Conservation (phyloP, 2,113 vertebrate species). For the Columbina picui region DNA sequence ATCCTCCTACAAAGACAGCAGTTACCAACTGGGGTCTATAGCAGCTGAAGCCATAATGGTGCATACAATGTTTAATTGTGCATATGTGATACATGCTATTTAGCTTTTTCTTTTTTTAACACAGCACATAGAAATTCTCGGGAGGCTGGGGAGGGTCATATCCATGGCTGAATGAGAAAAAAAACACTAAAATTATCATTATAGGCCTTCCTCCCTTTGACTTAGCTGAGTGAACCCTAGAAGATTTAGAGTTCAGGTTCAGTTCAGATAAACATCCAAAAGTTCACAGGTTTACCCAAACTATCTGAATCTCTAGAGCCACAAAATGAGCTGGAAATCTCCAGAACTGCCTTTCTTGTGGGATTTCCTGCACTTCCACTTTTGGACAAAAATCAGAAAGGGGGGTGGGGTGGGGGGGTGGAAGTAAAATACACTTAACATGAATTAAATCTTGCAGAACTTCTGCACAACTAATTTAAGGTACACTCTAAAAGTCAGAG, state of each 20-base stretch:
- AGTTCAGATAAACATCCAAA: conserved; percentile 71
- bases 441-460: not conserved
- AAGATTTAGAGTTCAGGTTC: conserved; percentile 69
- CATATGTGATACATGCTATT: not conserved
- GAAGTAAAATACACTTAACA: not conserved
- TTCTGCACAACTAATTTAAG: not conserved
- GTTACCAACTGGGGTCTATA: not conserved
- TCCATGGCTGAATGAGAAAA: conserved; percentile 44
- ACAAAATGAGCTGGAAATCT: conserved; percentile 34
- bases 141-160: conserved; percentile 7
- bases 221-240: conserved; percentile 37
- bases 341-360: conserved; percentile 27
- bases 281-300: conserved; percentile 64
- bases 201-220: conserved; percentile 55
- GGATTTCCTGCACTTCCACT: conserved; percentile 23
- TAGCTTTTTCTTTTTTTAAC: conserved; percentile 29
- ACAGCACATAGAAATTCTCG: conserved; percentile 27
- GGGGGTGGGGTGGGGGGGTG: too few species aligned
- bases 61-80: conserved; percentile 8
- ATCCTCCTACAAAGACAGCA: not conserved
- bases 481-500: not conserved
- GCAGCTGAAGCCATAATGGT: conserved; percentile 21
- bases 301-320: conserved; percentile 41
- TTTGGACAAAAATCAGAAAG: conserved; percentile 38
- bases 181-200: conserved; percentile 61